phyloP scores from a whole-genome alignment of 1,140 invertebrate species.

The Pogonognathellus flavescens region DNA sequence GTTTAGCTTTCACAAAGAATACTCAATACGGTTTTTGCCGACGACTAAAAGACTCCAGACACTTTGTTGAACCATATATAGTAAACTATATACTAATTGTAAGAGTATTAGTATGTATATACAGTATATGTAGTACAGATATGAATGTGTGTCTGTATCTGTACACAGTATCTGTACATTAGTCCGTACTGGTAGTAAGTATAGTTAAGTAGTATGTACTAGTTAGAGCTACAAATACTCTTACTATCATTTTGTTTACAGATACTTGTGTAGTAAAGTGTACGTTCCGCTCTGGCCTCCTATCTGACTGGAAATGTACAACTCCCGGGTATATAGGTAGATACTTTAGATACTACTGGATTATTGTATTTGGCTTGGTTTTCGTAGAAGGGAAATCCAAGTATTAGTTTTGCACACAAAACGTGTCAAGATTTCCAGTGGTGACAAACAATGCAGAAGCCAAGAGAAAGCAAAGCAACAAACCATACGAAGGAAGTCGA shows the following conservation, averaged over 20 bases:
- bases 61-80: background rate
- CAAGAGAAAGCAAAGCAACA: constrained; percentile 4
- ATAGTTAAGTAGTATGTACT: too few relatives aligned
- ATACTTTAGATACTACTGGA: background rate
- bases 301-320: background rate
- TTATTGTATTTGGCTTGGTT: background rate
- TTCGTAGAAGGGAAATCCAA: constrained; percentile 17
- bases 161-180: too few relatives aligned
- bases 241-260: too few relatives aligned
- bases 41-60: background rate
- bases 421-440: constrained; percentile 39
- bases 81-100: background rate
- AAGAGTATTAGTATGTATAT: background rate
- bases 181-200: too few relatives aligned
- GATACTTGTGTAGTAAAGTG: too few relatives aligned
- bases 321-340: too few relatives aligned
- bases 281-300: too few relatives aligned
- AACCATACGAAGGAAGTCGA: background rate
- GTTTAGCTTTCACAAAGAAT: constrained; percentile 9
- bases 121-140: too few relatives aligned
- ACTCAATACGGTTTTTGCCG: background rate
- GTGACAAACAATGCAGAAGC: constrained; percentile 31
- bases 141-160: too few relatives aligned
- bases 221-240: too few relatives aligned
- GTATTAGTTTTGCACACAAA: constrained; percentile 44